These are phyloP conservation scores for Strix aluco DNA, from an alignment of 2,113 vertebrate species.

Conservation along the genomic window DNA sequence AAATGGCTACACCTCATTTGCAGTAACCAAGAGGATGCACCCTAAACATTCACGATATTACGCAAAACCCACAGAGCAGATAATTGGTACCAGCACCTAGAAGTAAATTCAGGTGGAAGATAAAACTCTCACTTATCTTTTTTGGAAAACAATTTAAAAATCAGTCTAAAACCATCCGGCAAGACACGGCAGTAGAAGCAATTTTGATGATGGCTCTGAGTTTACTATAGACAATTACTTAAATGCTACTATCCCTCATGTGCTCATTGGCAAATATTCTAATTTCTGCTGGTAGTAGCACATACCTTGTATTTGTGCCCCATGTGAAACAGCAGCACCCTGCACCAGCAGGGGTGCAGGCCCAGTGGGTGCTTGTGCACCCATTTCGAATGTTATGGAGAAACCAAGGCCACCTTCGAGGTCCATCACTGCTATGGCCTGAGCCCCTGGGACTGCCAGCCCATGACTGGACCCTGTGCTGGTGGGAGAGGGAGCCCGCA, in stretches of 20 bases:
- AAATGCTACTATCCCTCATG: neutral
- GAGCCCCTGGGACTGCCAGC: fast-evolving
- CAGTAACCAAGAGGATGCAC: neutral
- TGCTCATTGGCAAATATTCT: neutral
- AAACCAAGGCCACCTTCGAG: neutral
- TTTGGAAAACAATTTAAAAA: neutral
- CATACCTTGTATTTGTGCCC: too few relatives aligned
- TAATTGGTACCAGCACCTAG: neutral
- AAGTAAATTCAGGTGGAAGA: neutral
- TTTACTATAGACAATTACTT: neutral
- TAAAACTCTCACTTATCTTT: neutral
- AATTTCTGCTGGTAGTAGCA: neutral
- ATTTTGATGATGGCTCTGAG: neutral
- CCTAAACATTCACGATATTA: neutral
- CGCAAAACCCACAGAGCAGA: neutral
- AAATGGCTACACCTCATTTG: constrained; percentile 9
- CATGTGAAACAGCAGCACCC: neutral
- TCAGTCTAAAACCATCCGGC: neutral
- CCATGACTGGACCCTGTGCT: fast-evolving
- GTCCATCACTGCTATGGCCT: neutral
- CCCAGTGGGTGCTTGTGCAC: fast-evolving
- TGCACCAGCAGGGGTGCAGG: fast-evolving
- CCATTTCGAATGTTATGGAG: fast-evolving
- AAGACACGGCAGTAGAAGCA: neutral
- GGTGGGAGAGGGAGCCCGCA: neutral